A percentile compares a stretch with the other conserved stretches of the same genome.
These are phyloP conservation scores for Idris sp. DNA, from an alignment of 1,140 invertebrate species.

Conservation along the genomic window DNA sequence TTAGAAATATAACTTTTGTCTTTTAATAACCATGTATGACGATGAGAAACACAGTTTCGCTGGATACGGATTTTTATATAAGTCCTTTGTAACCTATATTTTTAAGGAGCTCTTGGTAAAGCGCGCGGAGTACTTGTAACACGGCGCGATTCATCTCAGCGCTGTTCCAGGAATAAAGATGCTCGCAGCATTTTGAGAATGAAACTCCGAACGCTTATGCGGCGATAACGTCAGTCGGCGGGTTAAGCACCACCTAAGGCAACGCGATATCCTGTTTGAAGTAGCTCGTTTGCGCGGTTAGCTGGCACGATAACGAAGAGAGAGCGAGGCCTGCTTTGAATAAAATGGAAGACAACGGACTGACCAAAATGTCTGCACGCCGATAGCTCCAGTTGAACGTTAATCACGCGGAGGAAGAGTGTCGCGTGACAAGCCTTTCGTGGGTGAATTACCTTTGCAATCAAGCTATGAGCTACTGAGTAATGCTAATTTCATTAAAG, in stretches of 20 bases:
- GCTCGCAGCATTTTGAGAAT: slow-evolving; percentile 44
- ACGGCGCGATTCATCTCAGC: slow-evolving; percentile 24
- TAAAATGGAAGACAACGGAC: slow-evolving; percentile 40
- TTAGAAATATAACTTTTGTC: no score
- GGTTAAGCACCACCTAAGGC: slow-evolving; percentile 47
- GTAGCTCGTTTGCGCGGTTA: slow-evolving; percentile 49
- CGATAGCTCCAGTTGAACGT: slow-evolving; percentile 43
- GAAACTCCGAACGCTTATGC: slow-evolving; percentile 36
- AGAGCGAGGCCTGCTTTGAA: slow-evolving; percentile 34
- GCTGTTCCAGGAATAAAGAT: slow-evolving; percentile 41
- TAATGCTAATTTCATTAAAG: slow-evolving; percentile 9
- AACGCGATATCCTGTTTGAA: slow-evolving; percentile 51
- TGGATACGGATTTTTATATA: slow-evolving; percentile 14
- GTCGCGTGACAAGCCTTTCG: slow-evolving; percentile 46
- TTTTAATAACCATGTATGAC: no score
- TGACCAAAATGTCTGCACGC: slow-evolving; percentile 32
- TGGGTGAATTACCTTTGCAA: slow-evolving; percentile 12
- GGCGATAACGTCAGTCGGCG: slow-evolving; percentile 33
- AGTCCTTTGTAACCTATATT: slow-evolving; percentile 30
- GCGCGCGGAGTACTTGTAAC: slow-evolving; percentile 4
- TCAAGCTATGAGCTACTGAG: slow-evolving; percentile 10
- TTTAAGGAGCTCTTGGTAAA: slow-evolving; percentile 11
- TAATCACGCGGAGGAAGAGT: slow-evolving; percentile 58
- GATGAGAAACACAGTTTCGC: slow-evolving; percentile 9
- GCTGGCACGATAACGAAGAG: slow-evolving; percentile 52